A percentile compares a stretch with the other conserved stretches of the same genome.
Conservation (phyloP, 2,113 vertebrate species). For the Psittacula cyanocephala region DNA sequence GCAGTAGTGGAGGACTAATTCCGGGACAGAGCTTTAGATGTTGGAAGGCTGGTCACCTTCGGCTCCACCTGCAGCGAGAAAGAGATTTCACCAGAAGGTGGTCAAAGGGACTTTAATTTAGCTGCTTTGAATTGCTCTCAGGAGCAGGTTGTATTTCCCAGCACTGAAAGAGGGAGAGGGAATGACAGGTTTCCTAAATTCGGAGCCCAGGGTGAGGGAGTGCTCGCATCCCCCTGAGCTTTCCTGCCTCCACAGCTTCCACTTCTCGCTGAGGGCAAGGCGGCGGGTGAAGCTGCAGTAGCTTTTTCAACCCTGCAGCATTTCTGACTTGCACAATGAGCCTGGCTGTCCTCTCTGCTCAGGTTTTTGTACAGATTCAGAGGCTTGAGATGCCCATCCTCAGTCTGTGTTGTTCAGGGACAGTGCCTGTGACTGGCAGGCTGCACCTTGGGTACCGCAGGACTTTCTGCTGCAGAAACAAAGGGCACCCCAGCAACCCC, state of each 20-base stretch:
- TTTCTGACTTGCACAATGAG: neutral
- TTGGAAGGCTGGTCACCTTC: neutral
- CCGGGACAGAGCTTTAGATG: neutral
- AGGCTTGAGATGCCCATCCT: rapidly evolving
- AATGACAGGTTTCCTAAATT: neutral
- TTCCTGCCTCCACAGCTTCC: neutral
- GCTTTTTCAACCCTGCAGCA: neutral
- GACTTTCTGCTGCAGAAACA: neutral
- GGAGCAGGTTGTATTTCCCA: neutral
- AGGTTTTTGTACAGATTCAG: neutral
- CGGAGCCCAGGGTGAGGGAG: neutral
- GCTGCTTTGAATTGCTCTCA: neutral
- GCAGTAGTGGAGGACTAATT: neutral
- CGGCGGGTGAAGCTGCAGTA: neutral
- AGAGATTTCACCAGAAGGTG: neutral
- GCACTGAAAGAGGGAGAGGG: neutral
- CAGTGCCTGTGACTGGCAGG: neutral
- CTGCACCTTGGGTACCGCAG: neutral
- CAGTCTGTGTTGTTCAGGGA: neutral
- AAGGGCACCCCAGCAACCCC: neutral
- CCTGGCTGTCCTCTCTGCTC: neutral
- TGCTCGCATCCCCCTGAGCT: rapidly evolving
- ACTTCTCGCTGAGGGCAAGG: neutral
- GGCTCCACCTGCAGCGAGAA: neutral
- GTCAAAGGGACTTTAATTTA: neutral